Evolutionary conservation across 2,113 vertebrate genomes (phyloP), one percentile per base, ranked within the genome.

Genomic region (Acrocephalus arundinaceus): DNA sequence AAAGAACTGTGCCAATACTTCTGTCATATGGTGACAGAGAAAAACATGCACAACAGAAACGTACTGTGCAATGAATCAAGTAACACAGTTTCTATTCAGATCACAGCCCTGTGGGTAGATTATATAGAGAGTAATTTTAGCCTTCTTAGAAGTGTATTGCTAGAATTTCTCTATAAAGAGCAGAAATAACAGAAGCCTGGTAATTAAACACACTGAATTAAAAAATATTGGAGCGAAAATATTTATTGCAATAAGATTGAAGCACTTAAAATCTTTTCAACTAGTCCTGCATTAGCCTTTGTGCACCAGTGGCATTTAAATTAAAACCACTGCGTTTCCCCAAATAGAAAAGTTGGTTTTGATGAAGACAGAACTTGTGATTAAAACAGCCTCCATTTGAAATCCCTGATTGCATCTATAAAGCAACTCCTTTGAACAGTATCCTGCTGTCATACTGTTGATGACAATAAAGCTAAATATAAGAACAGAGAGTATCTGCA

Each of bases 311-410:
- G 85, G 83, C 63, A 84, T 93, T 95, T 97, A 95, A 97, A 96
- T 95, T 93, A 83, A 97, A 96, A 85, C 67, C 92, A 92, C 59
- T 84, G 51, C 0, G 0, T 83, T 96, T 94, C 88, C 85, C n/a
- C 46, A 97, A 93, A 95, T 88, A 94, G 86, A 92, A 73, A 74
- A 77, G 75, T 94, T 83, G 72, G 68, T 74, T 96, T 94, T 93
- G 89, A 81, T 74, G 88, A 90, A 86, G 79, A 79, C 54, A 86
- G 75, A 83, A 86, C 73, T 86, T 97, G 58, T 94, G 51, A 83
- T 93, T 68, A 71, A 92, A 92, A 71, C n/a, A 77, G 72, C 48
- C 77, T 76, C 70, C 71, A 84, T 80, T 88, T 92, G 63, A 93
- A 94, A 80, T 84, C 52, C 15, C 48, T 90, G 76, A 93, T 66